Evolutionary conservation across 35 echinoderm and acorn worm genomes (phyloP).

Genomic region (Lytechinus pictus): DNA sequence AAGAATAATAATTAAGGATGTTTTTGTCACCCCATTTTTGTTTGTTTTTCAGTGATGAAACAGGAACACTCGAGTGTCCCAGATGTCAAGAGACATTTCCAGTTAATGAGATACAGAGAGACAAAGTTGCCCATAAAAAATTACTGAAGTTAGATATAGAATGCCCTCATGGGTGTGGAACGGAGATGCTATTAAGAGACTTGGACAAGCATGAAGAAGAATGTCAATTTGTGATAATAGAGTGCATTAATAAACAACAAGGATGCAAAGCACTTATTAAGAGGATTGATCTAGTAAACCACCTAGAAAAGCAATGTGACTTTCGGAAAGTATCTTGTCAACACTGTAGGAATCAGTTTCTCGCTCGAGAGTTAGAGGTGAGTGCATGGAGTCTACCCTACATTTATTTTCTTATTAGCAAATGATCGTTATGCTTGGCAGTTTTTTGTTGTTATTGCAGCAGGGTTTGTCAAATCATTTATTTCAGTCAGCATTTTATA

Average conservation of each 20-base stretch:
- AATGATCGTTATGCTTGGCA: no score
- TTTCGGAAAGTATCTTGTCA: constrained; percentile 43
- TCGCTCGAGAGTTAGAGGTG: constrained; percentile 47
- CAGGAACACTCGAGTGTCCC: constrained; percentile 6
- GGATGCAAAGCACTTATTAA: constrained; percentile 37
- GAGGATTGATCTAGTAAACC: constrained; percentile 54
- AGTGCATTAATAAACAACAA: constrained; percentile 51
- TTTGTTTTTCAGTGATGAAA: not conserved
- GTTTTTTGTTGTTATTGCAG: no score
- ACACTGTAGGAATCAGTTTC: constrained; percentile 37
- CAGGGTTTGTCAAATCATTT: no score
- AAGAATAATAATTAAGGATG: no score
- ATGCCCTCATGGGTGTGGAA: constrained; percentile 41
- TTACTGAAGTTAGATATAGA: not conserved
- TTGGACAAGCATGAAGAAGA: constrained; percentile 61
- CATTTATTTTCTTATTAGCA: not conserved
- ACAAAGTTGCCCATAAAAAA: constrained; percentile 17
- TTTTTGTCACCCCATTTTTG: not conserved
- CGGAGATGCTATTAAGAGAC: constrained; percentile 40
- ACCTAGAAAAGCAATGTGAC: constrained; percentile 49
- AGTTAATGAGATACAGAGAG: not conserved
- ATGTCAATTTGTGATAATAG: constrained; percentile 54
- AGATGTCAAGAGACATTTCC: constrained; percentile 14
- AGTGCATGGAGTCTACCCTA: not conserved
- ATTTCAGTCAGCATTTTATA: no score